Evolutionary conservation across 2,888 invertebrate genomes (phyloP).

Genomic region (Athetis lepigone): DNA sequence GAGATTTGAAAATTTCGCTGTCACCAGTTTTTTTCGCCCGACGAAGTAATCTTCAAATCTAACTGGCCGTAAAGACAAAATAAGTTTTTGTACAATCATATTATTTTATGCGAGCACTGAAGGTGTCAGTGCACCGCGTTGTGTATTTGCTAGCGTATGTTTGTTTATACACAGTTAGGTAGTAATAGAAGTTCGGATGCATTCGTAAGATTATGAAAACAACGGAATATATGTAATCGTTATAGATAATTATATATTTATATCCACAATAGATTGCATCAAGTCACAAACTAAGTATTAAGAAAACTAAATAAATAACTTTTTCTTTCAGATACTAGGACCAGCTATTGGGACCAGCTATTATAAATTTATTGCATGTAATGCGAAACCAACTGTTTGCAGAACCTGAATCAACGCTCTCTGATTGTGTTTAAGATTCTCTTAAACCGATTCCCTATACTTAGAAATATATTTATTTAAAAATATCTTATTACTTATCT

Average conservation of each 20-base stretch:
- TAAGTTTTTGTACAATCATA: constrained; percentile 67
- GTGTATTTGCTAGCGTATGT: constrained; percentile 15
- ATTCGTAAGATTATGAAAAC: constrained; percentile 22
- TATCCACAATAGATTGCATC: not conserved
- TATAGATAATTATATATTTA: not conserved
- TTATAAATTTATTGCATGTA: too few species aligned
- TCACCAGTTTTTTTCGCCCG: constrained; percentile 77
- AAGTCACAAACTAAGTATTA: too few species aligned
- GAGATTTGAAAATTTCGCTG: constrained; percentile 78
- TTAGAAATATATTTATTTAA: too few species aligned
- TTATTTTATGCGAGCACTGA: constrained; percentile 55
- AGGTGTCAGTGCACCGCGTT: constrained; percentile 64
- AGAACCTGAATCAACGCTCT: too few species aligned
- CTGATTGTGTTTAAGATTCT: too few species aligned
- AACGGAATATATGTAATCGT: not conserved
- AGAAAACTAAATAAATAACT: too few species aligned
- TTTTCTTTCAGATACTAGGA: too few species aligned
- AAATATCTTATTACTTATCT: too few species aligned
- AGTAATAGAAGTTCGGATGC: constrained; percentile 22
- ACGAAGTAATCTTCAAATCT: constrained; percentile 81
- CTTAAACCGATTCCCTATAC: too few species aligned
- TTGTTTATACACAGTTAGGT: constrained; percentile 8
- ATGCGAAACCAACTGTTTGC: too few species aligned
- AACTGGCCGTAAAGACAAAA: constrained; percentile 83
- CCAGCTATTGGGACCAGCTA: too few species aligned